These are phyloP conservation scores for Pediacus dermestoides DNA, from an alignment of 2,888 invertebrate species.

Conservation along the genomic window DNA sequence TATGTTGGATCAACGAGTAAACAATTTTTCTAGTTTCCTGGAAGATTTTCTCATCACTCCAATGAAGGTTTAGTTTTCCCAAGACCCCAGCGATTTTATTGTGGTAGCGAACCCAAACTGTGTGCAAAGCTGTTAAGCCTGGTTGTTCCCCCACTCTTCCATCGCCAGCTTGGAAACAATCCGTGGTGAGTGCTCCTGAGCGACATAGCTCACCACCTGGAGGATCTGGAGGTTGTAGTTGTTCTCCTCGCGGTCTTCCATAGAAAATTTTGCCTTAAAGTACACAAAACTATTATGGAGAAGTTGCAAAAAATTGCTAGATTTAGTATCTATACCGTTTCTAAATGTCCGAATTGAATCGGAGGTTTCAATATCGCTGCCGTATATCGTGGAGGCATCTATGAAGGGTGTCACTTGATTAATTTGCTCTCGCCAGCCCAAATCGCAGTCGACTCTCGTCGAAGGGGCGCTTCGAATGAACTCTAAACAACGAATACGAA, in stretches of 20 bases:
- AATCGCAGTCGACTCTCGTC: conserved; percentile 71
- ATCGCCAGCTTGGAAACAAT: conserved; percentile 78
- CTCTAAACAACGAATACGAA: conserved; percentile 74
- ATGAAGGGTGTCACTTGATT: conserved; percentile 80
- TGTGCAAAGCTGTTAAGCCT: conserved; percentile 71
- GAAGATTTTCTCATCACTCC: conserved; percentile 84
- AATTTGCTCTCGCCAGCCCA: conserved; percentile 81
- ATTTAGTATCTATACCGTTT: conserved; percentile 54
- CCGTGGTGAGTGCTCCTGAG: conserved; percentile 66
- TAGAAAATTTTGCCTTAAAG: conserved; percentile 41
- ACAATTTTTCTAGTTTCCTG: conserved; percentile 82
- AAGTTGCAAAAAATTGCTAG: background rate
- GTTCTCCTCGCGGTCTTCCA: conserved; percentile 53
- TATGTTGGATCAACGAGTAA: conserved; percentile 77
- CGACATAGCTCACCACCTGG: conserved; percentile 64
- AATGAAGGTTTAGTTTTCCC: conserved; percentile 72
- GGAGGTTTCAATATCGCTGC: conserved; percentile 69
- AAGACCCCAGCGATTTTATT: conserved; percentile 70
- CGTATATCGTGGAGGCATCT: conserved; percentile 80
- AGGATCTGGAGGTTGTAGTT: conserved; percentile 54
- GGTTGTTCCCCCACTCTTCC: conserved; percentile 78
- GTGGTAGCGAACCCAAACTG: conserved; percentile 72
- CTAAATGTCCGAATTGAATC: conserved; percentile 72
- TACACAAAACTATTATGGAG: background rate
- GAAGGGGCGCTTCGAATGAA: conserved; percentile 80